phyloP scores from a whole-genome alignment of 1,140 invertebrate species.

The Psix sp. region DNA sequence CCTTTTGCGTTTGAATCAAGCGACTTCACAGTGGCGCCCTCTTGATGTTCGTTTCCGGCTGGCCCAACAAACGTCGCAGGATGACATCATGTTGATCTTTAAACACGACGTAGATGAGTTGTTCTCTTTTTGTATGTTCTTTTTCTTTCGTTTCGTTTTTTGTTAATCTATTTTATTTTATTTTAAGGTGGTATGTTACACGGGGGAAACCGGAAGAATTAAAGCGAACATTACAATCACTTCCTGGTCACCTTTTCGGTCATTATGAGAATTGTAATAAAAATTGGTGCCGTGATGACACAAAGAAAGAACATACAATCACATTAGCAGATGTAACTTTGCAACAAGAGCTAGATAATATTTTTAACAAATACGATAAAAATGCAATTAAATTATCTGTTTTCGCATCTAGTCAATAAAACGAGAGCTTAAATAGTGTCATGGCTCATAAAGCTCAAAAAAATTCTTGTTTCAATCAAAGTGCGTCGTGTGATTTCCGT shows the following conservation, averaged over 20 bases:
- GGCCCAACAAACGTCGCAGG: too few relatives aligned
- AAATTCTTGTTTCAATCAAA: constrained; percentile 15
- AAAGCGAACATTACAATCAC: not conserved
- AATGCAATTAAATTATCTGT: constrained; percentile 28
- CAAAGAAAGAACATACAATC: constrained; percentile 18
- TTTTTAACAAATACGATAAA: constrained; percentile 35
- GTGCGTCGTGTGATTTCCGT: constrained; percentile 11
- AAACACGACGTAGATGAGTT: too few relatives aligned
- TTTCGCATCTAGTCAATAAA: constrained; percentile 29
- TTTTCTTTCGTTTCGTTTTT: too few relatives aligned
- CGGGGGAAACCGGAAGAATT: constrained; percentile 4
- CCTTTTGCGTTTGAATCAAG: too few relatives aligned
- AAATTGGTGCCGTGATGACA: constrained; percentile 6
- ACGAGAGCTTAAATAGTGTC: constrained; percentile 34
- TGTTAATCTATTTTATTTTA: too few relatives aligned
- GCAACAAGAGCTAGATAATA: not conserved
- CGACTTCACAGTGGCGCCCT: too few relatives aligned
- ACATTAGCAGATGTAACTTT: constrained; percentile 7
- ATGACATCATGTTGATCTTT: too few relatives aligned
- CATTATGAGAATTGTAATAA: constrained; percentile 24
- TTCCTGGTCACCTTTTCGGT: constrained; percentile 17
- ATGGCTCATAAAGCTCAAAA: constrained; percentile 36
- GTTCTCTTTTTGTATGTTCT: too few relatives aligned
- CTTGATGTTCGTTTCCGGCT: too few relatives aligned
- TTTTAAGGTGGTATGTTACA: too few relatives aligned